Base-by-base conservation (phyloP, 92 coral and sea anemone species). In the Palythoa grandis region DNA sequence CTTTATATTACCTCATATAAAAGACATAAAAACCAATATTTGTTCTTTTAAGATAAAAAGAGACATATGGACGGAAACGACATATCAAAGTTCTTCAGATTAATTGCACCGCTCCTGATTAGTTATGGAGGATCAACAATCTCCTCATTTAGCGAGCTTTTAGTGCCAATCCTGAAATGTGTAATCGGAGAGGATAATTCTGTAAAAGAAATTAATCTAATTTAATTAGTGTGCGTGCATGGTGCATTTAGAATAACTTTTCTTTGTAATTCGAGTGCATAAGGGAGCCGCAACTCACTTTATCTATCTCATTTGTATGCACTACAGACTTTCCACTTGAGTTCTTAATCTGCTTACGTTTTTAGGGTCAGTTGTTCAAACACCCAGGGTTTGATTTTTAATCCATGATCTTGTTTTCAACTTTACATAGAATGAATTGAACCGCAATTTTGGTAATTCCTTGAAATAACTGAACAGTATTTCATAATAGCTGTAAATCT, bases 11-110 rank as follows among this genome's bases (percentile, higher is more conserved):
- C 72, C 9, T 47, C 72, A 23, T 52, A 23, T 76, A 52, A 53
- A 76, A 29, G 24, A 52, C 22, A 65, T 19, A 10, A 40, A 24
- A 19, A 80, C 29, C 74, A 80, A 80, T 80, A 80, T 80, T 80
- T 80, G 63, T 29, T 69, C 19, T 37, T 29, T 7, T 29, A 63
- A 80, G 75, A 65, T 67, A 80, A 79, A 53, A 80, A 15, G 63
- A 50, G 61, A 23, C 60, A 48, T 66, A 50, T 66, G 23, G 22
- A 52, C 85, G 74, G 75, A 80, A 80, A 66, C 20, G 63, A 25
- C 67, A 29, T 38, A n/a, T 76, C 82, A 52, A 53, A 53, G n/a
- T 53, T 80, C 48, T 60, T 66, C 74, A 80, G 73, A 80, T 67
- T 0, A 66, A 22, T 80, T 47, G 58, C 16, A 17, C 61, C 74